A percentile compares a stretch with the other conserved stretches of the same genome.
Conservation (phyloP, 2,888 invertebrate genomes). For the Synergus japonicus region DNA sequence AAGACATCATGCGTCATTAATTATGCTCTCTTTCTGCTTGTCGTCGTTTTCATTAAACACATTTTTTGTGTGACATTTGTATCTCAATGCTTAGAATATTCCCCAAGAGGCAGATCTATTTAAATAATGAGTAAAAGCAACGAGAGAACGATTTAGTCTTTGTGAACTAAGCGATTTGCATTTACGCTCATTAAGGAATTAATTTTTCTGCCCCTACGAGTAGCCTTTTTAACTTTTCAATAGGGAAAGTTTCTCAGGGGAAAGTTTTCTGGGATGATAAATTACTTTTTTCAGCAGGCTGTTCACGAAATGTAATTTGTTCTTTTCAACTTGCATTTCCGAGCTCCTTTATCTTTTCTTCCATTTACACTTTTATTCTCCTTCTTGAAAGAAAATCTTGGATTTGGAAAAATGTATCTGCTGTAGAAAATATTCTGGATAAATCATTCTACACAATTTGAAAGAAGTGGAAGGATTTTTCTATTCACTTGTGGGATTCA, state of each 20-base stretch:
- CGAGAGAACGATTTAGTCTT: neutral
- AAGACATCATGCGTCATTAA: slow-evolving; percentile 42
- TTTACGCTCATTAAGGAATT: neutral
- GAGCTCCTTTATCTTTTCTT: neutral
- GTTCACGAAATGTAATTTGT: neutral
- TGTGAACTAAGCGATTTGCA: neutral
- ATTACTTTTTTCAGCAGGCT: neutral
- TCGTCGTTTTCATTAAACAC: slow-evolving; percentile 23
- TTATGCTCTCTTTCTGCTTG: slow-evolving; percentile 39
- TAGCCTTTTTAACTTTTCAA: neutral
- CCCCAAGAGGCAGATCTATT: neutral
- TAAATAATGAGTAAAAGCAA: neutral
- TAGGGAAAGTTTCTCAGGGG: neutral
- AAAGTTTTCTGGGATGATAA: neutral
- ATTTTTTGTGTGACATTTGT: slow-evolving; percentile 28
- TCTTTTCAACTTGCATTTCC: neutral
- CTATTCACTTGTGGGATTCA: neutral
- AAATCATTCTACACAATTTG: neutral
- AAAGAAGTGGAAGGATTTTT: no score
- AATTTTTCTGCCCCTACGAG: neutral
- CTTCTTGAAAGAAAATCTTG: neutral
- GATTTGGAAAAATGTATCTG: slow-evolving; percentile 17
- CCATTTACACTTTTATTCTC: neutral
- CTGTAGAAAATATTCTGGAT: slow-evolving; percentile 7
- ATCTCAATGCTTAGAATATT: neutral